Conservation (phyloP, 1,140 invertebrate genomes). For the Tetranychus cinnabarinus region DNA sequence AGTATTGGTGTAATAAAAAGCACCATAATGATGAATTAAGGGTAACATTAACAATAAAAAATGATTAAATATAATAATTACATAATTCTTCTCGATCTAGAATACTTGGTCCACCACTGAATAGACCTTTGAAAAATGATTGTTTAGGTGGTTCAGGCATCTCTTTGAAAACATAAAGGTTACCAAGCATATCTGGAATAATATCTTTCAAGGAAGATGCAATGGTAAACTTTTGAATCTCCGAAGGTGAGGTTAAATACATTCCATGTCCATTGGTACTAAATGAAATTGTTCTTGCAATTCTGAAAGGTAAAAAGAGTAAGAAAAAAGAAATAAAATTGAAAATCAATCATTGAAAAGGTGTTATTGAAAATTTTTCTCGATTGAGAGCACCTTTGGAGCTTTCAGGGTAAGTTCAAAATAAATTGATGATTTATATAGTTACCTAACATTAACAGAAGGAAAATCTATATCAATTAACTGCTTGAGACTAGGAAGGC, state of each 20-base stretch:
- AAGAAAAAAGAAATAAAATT: neutral
- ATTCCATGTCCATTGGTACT: slow-evolving; percentile 82
- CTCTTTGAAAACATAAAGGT: slow-evolving; percentile 56
- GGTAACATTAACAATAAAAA: too few relatives aligned
- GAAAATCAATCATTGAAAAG: too few relatives aligned
- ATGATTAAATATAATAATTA: too few relatives aligned
- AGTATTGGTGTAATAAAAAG: too few relatives aligned
- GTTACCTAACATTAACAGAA: slow-evolving; percentile 71
- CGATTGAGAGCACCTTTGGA: too few relatives aligned
- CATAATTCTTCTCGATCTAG: slow-evolving; percentile 86
- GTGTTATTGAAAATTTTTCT: too few relatives aligned
- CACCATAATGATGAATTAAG: too few relatives aligned
- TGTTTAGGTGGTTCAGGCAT: slow-evolving; percentile 92
- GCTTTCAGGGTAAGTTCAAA: too few relatives aligned
- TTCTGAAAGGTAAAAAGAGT: slow-evolving; percentile 31
- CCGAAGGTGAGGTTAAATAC: slow-evolving; percentile 75
- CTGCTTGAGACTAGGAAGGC: slow-evolving; percentile 69
- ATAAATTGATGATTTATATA: slow-evolving; percentile 6
- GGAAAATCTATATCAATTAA: slow-evolving; percentile 82
- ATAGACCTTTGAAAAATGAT: slow-evolving; percentile 75
- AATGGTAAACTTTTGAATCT: slow-evolving; percentile 87
- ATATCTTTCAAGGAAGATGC: slow-evolving; percentile 64
- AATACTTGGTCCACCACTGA: slow-evolving; percentile 54
- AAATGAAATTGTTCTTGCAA: slow-evolving; percentile 86
- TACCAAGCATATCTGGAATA: slow-evolving; percentile 73